Conservation (phyloP, 2,113 vertebrate genomes). For the Leptocoma aspasia region DNA sequence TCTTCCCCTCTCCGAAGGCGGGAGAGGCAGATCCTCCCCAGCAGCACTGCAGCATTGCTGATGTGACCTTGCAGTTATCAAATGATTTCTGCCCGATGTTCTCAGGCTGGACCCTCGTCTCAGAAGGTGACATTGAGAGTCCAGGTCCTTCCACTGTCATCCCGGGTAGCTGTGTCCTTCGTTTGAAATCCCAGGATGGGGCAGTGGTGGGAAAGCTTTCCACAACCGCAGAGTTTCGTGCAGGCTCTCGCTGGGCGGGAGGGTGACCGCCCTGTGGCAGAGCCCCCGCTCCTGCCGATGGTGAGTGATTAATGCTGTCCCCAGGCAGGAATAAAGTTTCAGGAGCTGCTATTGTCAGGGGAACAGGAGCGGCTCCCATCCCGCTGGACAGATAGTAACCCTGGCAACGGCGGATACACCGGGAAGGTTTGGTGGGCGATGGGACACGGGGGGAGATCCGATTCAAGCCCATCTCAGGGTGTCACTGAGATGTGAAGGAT, state of each 20-base stretch:
- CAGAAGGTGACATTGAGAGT: fast-evolving
- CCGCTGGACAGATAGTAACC: constrained; percentile 16
- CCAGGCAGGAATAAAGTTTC: background rate
- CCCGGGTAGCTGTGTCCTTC: fast-evolving
- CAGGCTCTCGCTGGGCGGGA: background rate
- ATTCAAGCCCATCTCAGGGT: background rate
- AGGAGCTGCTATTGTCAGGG: constrained; percentile 24
- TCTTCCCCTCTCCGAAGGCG: background rate
- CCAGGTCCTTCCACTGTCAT: fast-evolving
- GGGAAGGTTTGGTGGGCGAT: background rate
- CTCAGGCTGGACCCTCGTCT: background rate
- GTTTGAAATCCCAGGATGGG: background rate
- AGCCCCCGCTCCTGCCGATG: background rate
- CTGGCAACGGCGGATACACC: background rate
- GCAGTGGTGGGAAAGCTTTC: background rate
- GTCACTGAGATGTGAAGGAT: background rate
- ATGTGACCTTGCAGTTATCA: background rate
- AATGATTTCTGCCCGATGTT: fast-evolving
- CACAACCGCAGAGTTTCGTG: fast-evolving
- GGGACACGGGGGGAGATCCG: background rate
- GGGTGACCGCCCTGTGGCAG: background rate
- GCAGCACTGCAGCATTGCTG: fast-evolving
- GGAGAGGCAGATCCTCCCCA: background rate
- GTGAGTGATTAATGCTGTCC: background rate
- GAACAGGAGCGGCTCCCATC: background rate